Base-by-base conservation (phyloP, 2,797 vertebrate genomes). In the Eulemur albifrons region DNA sequence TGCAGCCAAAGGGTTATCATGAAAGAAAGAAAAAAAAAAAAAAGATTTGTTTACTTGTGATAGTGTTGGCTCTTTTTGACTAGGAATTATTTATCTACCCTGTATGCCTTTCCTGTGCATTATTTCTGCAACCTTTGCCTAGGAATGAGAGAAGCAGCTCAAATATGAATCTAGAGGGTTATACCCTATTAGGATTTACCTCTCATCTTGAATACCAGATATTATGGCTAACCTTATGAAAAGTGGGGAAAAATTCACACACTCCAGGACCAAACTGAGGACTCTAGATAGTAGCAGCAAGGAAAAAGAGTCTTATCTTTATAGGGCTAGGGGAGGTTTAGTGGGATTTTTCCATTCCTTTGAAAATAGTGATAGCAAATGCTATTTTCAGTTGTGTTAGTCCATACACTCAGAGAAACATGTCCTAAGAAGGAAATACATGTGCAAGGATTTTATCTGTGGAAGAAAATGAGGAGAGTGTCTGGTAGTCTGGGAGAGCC, bases 1-100 rank as follows among this genome's bases (percentile, higher is more conserved):
- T 90, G 14, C 79, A 92, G 92, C 45, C 90, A 96, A 95, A 79
- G 45, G 52, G 85, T 95, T 94, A 94, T 90, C 77, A 67, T 48
- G 18, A 69, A 85, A 94, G 52, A 18, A 20, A 93, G 18, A 20
- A n/a, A 23, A 32, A 18, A 77, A 83, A 50, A 65, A 32, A 77
- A 83, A 50, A 59, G 20, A 4, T 48, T 32, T 82, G 76, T 84
- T 96, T 92, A 88, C 67, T 80, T 80, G 27, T 73, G 83, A 89
- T 84, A 87, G n/a, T n/a, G 7, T 35, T 93, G 35, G 54, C 45
- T 38, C 7, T 50, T 91, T 93, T 72, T 40, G 92, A 92, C 80
- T 50, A 92, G 54, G 63, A 89, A 83, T 80, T 91, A 63, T 69
- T 75, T 96, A 81, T 94, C 86, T 76, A 7, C 14, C 5, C 40